phyloP scores from a whole-genome alignment of 2,888 invertebrate species.

The Leptinotarsa tumamoca region DNA sequence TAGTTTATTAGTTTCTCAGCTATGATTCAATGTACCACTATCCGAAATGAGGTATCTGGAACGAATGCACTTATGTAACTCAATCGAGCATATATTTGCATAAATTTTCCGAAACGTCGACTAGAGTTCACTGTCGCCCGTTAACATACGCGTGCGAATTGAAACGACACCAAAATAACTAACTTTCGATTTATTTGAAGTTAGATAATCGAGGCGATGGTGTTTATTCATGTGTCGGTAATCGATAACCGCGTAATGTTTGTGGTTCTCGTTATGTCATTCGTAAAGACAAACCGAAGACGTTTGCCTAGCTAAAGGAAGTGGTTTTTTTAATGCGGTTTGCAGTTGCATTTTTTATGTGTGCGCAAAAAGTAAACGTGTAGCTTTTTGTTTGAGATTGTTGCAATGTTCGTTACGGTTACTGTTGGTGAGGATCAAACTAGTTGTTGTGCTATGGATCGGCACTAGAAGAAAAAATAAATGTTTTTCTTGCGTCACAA shows the following conservation, averaged over 20 bases:
- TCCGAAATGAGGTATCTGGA: not conserved
- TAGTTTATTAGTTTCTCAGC: not conserved
- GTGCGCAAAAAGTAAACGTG: not conserved
- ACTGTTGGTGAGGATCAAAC: too few species aligned
- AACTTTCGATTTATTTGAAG: constrained; percentile 12
- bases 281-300: not conserved
- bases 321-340: not conserved
- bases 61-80: constrained; percentile 11
- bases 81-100: not conserved
- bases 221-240: constrained; percentile 12
- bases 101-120: constrained; percentile 4
- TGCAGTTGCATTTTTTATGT: not conserved
- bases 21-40: not conserved
- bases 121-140: not conserved
- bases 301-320: not conserved
- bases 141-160: constrained; percentile 15
- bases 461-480: too few species aligned
- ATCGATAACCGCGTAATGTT: constrained; percentile 2
- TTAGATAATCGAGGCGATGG: constrained; percentile 9
- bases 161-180: constrained; percentile 1
- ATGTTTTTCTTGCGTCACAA: too few species aligned
- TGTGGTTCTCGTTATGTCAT: constrained; percentile 3
- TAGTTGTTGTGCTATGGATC: too few species aligned
- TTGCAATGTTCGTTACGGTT: not conserved
- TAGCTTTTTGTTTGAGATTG: not conserved